Base-by-base conservation (phyloP, 2,888 invertebrate genomes). In the Tipula confusa region DNA sequence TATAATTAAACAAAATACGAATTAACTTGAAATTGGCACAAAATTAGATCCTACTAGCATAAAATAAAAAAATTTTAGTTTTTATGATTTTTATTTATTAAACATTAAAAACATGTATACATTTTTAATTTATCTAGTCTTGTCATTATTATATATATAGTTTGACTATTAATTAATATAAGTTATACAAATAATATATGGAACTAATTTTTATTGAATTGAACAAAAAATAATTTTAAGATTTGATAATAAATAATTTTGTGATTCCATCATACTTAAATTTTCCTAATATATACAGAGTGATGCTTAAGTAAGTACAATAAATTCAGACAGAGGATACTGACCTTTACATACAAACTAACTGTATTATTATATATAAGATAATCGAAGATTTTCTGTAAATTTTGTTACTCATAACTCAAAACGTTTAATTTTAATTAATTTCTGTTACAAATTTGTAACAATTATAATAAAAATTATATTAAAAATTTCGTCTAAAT, bases 1-100 rank as follows among this genome's bases (percentile, higher is more conserved):
- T n/a, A n/a, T n/a, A 64, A 64, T 24, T 24, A 64, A 64, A 24
- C 15, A 48, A 64, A 7, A 64, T 24, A 64, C 64, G 24, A 64
- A 64, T 24, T 24, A 9, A 24, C 4, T 64, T 64, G 64, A 64
- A 64, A 64, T 64, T 64, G 64, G 64, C 64, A 64, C 64, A 64
- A 64, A 64, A 24, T 64, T 64, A 64, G 64, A 64, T 64, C 64
- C 64, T 64, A 64, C 24, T 64, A 64, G 64, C 64, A 64, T 64
- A 11, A 9, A n/a, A n/a, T n/a, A n/a, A n/a, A n/a, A 64, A 9
- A 64, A 13, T 3, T 64, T 64, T 64, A 64, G 24, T 64, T 64
- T n/a, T 2, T 64, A 64, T 64, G 9, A 64, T 64, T 24, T 64
- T 24, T 64, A 24, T 43, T 15, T n/a, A n/a, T n/a, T 3, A 43